These are phyloP conservation scores for Callorhinus ursinus DNA, from an alignment of 2,113 vertebrate species.

Conservation along the genomic window DNA sequence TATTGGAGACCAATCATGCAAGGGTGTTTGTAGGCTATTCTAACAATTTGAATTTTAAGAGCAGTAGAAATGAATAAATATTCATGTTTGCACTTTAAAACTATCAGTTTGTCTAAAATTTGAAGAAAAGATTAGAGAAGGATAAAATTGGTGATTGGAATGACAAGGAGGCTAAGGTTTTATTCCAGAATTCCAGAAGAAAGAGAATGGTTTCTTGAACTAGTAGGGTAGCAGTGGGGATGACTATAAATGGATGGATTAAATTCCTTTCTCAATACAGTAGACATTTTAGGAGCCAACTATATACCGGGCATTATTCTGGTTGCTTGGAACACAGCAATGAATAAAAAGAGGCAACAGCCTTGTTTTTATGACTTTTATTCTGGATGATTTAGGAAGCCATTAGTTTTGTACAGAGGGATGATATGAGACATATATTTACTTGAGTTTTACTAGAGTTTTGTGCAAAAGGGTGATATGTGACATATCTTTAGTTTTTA, in stretches of 20 bases:
- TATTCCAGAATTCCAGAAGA: neutral
- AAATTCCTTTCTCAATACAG: neutral
- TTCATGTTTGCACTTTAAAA: neutral
- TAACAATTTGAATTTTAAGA: neutral
- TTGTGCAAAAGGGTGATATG: neutral
- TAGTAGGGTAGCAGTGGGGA: neutral
- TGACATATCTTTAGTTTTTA: neutral
- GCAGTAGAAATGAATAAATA: neutral
- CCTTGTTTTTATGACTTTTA: neutral
- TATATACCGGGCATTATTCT: neutral
- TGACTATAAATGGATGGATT: neutral
- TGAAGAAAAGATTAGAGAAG: neutral
- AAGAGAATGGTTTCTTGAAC: neutral
- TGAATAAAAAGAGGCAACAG: neutral
- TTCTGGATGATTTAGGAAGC: neutral
- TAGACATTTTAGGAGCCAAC: neutral
- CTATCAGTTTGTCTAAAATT: neutral
- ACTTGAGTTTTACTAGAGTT: neutral
- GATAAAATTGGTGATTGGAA: neutral
- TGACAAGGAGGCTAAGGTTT: neutral
- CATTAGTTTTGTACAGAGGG: neutral
- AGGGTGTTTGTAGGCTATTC: neutral
- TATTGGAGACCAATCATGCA: fast-evolving
- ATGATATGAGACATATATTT: neutral
- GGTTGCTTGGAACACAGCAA: neutral